These are phyloP conservation scores for Halictus ligatus DNA, from an alignment of 2,888 invertebrate genomes.

Conservation along the genomic window DNA sequence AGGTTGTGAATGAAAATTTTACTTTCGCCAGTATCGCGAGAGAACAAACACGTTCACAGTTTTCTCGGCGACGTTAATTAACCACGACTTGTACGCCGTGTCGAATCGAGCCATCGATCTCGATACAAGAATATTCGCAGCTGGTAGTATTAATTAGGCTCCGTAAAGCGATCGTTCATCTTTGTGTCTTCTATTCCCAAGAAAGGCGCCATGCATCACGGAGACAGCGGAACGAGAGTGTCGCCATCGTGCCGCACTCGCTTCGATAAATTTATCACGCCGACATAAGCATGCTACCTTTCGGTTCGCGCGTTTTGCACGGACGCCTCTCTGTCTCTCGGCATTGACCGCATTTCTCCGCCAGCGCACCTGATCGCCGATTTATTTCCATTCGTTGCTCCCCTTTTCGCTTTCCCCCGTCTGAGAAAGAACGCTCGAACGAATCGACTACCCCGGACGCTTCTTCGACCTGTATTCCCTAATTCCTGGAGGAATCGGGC, in stretches of 20 bases:
- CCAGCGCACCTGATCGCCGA: constrained; percentile 45
- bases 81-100: too few species aligned
- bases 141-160: background rate
- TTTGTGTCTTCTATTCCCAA: constrained; percentile 65
- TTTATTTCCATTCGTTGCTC: constrained; percentile 62
- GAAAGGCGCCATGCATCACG: constrained; percentile 72
- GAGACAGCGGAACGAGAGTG: constrained; percentile 73
- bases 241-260: constrained; percentile 74
- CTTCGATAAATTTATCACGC: constrained; percentile 78
- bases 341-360: constrained; percentile 40
- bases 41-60: too few species aligned
- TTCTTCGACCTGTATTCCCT: background rate
- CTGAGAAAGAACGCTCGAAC: background rate
- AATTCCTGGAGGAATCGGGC: constrained; percentile 14
- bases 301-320: constrained; percentile 61
- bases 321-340: constrained; percentile 40
- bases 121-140: background rate
- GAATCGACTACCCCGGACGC: background rate
- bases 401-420: background rate
- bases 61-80: too few species aligned
- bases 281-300: constrained; percentile 69
- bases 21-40: too few species aligned
- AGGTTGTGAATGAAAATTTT: too few species aligned
- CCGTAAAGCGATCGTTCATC: constrained; percentile 44
- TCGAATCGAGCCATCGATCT: too few species aligned